These are phyloP conservation scores for Cepaea nemoralis DNA, from an alignment of 1,140 invertebrate species.

Conservation along the genomic window DNA sequence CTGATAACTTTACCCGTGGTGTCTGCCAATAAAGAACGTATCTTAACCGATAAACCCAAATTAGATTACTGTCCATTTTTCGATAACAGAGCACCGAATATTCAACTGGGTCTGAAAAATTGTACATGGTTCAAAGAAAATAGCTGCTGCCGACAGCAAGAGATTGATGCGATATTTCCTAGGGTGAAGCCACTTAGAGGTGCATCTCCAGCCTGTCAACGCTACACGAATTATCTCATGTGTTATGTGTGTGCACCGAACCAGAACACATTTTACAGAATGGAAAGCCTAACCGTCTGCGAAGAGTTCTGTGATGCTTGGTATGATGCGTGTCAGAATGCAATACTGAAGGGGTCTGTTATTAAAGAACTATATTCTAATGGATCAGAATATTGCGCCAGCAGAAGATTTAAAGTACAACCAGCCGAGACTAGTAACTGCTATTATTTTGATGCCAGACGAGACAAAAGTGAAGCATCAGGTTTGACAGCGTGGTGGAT, in stretches of 20 bases:
- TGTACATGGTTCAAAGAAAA: constrained; percentile 72
- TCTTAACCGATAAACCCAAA: background rate
- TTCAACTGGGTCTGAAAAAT: constrained; percentile 69
- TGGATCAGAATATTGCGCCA: constrained; percentile 68
- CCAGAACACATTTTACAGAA: constrained; percentile 69
- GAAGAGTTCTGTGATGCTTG: constrained; percentile 69
- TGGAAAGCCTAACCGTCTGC: constrained; percentile 70
- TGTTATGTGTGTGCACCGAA: constrained; percentile 72
- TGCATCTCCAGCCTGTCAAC: constrained; percentile 66
- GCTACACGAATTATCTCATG: constrained; percentile 72
- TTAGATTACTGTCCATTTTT: constrained; percentile 71
- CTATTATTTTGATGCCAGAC: constrained; percentile 60
- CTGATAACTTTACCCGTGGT: background rate
- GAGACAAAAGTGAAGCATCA: constrained; percentile 44
- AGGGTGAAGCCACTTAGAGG: constrained; percentile 70
- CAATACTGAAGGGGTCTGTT: constrained; percentile 64
- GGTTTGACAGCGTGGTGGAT: background rate
- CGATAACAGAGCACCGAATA: constrained; percentile 69
- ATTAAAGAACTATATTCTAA: constrained; percentile 68
- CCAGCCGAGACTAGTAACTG: constrained; percentile 56
- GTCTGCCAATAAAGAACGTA: background rate
- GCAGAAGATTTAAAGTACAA: constrained; percentile 66
- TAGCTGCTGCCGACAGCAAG: constrained; percentile 71
- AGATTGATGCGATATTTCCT: constrained; percentile 70
- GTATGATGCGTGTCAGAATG: constrained; percentile 61